Base-by-base conservation (phyloP, 2,113 vertebrate species). In the Pseudorectes ferrugineus region DNA sequence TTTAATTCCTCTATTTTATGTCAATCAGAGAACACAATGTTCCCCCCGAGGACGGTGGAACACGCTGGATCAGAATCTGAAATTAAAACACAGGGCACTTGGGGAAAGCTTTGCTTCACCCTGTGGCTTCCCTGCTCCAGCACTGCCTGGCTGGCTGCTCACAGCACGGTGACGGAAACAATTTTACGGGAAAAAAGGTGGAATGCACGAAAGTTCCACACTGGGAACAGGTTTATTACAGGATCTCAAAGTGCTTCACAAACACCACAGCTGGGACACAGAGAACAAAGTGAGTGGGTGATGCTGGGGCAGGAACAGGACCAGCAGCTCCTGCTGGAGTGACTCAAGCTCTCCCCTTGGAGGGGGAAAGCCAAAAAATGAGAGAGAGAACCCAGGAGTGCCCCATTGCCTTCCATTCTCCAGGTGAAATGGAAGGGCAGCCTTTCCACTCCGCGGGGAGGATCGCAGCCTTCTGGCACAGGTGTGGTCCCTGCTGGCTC, bases 101-200 rank as follows among this genome's bases (percentile, higher is more conserved):
- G 43, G 54, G 81, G 77, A 71, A 88, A 68, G 62, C 49, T 63
- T 35, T 2, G 29, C 22, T 5, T 66, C 33, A 48, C 48, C 80
- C 28, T 3, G 8, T 1, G 63, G 19, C 18, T 55, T 33, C 18
- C 48, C 68, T 15, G 11, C 58, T 13, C 65, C 46, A 11, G 6
- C 48, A 29, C 21, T 3, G 28, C 42, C 7, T 6, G 3, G 0
- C 76, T 14, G 62, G 61, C 57, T 63, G 35, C 0, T 24, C 2
- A 0, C 35, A 18, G 40, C 6, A 23, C 0, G 0, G 38, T 0
- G 1, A 11, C 1, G 2, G 38, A 43, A 52, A 20, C 25, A 25
- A 52, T 74, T 78, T 54, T 10, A 31, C 2, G 10, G 43, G 31
- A 5, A n/a, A 43, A 77, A 24, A 45, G 17, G 25, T 0, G 36